Percentiles rank a stretch among this genome's conserved stretches.
phyloP scores from a whole-genome alignment of 2,113 vertebrate species.

The Bubo blakistoni region DNA sequence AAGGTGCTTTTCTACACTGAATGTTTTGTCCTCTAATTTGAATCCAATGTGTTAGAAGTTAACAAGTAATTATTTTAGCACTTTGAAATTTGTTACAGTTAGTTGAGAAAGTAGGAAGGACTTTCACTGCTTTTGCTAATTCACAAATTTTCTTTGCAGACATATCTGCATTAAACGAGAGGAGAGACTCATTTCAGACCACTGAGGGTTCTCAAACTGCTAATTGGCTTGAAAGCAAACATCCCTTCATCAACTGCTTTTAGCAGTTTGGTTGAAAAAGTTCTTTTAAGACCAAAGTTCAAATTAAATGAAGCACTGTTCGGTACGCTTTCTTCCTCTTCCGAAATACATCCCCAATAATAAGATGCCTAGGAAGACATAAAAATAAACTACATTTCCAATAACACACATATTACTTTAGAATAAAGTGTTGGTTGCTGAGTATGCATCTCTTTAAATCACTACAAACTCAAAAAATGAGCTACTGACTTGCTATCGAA shows the following conservation, averaged over 20 bases:
- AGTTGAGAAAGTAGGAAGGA: background rate
- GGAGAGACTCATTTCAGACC: background rate
- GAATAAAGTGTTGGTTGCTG: background rate
- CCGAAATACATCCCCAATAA: background rate
- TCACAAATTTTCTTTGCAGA: background rate
- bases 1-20: background rate
- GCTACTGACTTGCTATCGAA: background rate
- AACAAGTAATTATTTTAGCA: conserved; percentile 3
- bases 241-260: background rate
- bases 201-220: background rate
- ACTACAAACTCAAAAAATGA: background rate
- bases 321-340: background rate
- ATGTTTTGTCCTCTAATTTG: background rate
- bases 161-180: background rate
- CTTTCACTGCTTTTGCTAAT: background rate
- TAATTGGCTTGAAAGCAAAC: conserved; percentile 13
- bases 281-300: conserved; percentile 6
- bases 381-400: background rate
- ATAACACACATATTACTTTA: background rate
- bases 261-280: background rate
- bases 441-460: background rate
- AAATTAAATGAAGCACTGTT: background rate
- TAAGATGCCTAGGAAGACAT: background rate
- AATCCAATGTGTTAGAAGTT: background rate
- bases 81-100: background rate